Conservation (phyloP, 2,113 vertebrate species). For the Brachypodius melanocephalos region DNA sequence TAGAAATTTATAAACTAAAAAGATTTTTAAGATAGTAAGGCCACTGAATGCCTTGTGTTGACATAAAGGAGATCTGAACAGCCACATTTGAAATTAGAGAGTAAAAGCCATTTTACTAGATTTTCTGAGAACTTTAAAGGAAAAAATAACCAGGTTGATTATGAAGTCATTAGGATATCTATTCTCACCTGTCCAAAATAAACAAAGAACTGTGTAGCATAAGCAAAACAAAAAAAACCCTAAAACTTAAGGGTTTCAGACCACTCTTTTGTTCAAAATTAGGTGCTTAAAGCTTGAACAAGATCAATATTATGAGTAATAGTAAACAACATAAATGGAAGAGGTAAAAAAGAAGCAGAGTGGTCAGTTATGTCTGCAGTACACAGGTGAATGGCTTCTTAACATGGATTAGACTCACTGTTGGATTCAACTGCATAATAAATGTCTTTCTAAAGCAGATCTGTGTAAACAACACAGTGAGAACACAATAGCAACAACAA, state of each 20-base stretch:
- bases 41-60: background rate
- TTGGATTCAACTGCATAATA: background rate
- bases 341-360: background rate
- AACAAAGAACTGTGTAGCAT: background rate
- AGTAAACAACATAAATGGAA: background rate
- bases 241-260: background rate
- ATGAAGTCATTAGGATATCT: background rate
- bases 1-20: background rate
- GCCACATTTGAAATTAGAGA: background rate
- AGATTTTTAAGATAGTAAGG: background rate
- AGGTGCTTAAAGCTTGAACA: background rate
- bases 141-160: background rate
- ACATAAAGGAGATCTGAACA: background rate
- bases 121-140: background rate
- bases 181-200: background rate
- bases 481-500: background rate
- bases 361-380: background rate
- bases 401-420: background rate
- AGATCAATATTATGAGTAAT: background rate
- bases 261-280: background rate
- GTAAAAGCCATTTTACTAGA: background rate
- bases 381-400: background rate
- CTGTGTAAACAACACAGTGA: background rate
- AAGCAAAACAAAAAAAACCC: background rate
- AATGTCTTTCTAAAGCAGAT: conserved; percentile 36